Evolutionary conservation across 2,797 vertebrate genomes (phyloP).

Genomic region (Sylvia borin): DNA sequence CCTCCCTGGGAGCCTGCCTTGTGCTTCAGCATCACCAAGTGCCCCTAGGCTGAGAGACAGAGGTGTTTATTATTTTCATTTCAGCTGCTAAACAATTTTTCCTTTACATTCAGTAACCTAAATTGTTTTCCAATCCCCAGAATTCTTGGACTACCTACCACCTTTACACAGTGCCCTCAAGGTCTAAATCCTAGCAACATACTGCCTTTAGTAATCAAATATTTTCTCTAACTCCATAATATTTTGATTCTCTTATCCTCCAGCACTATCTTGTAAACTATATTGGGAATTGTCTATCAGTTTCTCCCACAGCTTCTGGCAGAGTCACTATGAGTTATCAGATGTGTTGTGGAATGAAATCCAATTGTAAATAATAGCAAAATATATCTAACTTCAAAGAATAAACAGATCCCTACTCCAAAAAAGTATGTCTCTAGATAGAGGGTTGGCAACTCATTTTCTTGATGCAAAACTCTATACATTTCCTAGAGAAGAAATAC

Average conservation of each 20-base stretch:
- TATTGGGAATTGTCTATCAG: neutral
- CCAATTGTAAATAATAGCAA: neutral
- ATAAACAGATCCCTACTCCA: neutral
- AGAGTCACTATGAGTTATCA: neutral
- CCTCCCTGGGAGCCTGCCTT: neutral
- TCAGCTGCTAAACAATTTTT: neutral
- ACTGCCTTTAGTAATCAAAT: neutral
- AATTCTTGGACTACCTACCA: neutral
- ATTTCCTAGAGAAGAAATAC: neutral
- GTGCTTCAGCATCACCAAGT: neutral
- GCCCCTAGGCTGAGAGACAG: neutral
- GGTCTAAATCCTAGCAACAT: neutral
- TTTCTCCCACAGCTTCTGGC: slow-evolving; percentile 4
- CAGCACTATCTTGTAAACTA: neutral
- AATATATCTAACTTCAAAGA: neutral
- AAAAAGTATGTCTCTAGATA: neutral
- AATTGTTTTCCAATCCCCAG: neutral
- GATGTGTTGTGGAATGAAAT: neutral
- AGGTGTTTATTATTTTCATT: neutral
- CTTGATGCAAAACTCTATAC: neutral
- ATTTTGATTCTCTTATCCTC: neutral
- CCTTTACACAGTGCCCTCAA: neutral
- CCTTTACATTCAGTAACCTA: neutral
- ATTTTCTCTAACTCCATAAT: neutral
- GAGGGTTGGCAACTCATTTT: neutral